Conservation (phyloP, 1,140 invertebrate species). For the Thrips palmi region DNA sequence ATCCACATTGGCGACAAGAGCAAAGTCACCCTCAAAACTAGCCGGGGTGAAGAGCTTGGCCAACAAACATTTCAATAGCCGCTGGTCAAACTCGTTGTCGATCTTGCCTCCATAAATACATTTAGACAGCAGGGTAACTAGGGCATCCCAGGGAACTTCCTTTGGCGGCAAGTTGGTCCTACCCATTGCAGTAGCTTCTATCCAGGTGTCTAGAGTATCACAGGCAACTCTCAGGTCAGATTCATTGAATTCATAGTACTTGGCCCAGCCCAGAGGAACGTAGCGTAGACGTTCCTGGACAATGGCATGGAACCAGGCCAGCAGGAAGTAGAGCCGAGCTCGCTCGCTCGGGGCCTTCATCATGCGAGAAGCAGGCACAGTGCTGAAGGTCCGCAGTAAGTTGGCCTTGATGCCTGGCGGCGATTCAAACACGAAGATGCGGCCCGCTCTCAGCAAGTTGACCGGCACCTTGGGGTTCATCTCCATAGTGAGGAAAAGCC, state of each 20-base stretch:
- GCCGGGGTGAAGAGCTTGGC: conserved; percentile 86
- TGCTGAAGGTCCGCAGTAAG: conserved; percentile 85
- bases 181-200: conserved; percentile 94
- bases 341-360: conserved; percentile 88
- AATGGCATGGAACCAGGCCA: conserved; percentile 99
- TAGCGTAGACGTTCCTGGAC: conserved; percentile 94
- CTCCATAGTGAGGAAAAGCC: conserved; percentile 86
- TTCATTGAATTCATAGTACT: conserved; percentile 98
- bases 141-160: conserved; percentile 96
- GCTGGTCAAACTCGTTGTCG: conserved; percentile 96
- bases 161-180: conserved; percentile 94
- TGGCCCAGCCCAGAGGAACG: conserved; percentile 94
- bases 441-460: conserved; percentile 81
- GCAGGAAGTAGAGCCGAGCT: conserved; percentile 87
- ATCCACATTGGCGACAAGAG: conserved; percentile 78
- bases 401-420: conserved; percentile 96
- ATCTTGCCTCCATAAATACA: conserved; percentile 99
- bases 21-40: conserved; percentile 91
- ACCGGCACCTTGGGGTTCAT: conserved; percentile 90
- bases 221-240: conserved; percentile 93
- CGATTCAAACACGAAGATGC: conserved; percentile 96
- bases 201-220: conserved; percentile 97
- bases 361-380: conserved; percentile 77
- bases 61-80: conserved; percentile 86
- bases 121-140: conserved; percentile 86